These are phyloP conservation scores for Drosophila bunnanda DNA, from an alignment of 2,888 invertebrate genomes.

Conservation along the genomic window DNA sequence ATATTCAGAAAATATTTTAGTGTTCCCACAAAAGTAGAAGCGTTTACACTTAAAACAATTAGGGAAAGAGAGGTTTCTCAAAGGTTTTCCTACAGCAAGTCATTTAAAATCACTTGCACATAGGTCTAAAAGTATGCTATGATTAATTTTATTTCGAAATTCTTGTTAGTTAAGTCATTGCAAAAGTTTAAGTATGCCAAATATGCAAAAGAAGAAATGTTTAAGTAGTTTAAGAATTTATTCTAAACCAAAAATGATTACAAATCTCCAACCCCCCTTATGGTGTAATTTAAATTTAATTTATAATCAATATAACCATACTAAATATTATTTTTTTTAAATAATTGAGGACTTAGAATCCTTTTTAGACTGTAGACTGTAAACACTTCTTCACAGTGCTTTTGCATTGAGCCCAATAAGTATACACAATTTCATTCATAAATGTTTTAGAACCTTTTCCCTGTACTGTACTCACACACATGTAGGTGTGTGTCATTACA, in stretches of 20 bases:
- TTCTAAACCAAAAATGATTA: no score
- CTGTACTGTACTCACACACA: constrained; percentile 25
- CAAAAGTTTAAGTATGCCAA: neutral
- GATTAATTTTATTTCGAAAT: neutral
- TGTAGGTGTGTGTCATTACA: constrained; percentile 57
- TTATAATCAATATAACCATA: neutral
- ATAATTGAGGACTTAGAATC: neutral
- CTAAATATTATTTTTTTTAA: neutral
- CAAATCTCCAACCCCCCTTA: no score
- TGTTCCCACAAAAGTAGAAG: neutral
- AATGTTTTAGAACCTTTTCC: constrained; percentile 63
- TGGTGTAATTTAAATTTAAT: accelerated
- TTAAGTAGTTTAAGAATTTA: no score
- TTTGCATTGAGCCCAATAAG: constrained; percentile 23
- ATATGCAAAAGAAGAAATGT: neutral
- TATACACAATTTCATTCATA: constrained; percentile 66
- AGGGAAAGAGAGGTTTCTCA: no score
- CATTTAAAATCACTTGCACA: neutral
- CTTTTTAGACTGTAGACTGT: no score
- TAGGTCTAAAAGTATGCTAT: neutral
- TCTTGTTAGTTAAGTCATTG: no score
- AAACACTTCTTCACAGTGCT: neutral
- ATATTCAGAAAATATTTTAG: neutral
- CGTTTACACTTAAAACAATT: neutral
- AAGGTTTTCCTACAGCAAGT: neutral